Conservation (phyloP, 2,888 invertebrate species). For the Melanchra persicariae region DNA sequence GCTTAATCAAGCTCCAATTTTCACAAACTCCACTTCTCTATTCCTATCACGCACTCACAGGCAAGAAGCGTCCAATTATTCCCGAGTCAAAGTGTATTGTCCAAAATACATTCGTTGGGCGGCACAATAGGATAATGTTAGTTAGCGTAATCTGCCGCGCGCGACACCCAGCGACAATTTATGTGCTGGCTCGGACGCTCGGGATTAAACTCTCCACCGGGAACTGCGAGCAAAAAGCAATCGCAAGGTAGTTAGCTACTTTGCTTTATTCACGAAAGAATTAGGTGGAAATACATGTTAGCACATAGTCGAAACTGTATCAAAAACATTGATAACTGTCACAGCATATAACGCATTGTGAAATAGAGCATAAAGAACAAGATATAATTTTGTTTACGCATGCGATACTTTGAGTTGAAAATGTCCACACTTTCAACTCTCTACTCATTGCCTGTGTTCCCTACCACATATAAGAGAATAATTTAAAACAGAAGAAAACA, state of each 20-base stretch:
- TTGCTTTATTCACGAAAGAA: conserved; percentile 28
- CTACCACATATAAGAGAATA: background rate
- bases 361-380: no score
- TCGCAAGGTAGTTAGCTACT: conserved; percentile 30
- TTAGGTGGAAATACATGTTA: background rate
- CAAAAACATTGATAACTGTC: background rate
- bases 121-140: conserved; percentile 55
- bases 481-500: background rate
- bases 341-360: no score
- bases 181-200: conserved; percentile 51
- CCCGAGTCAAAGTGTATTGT: conserved; percentile 30
- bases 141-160: conserved; percentile 57
- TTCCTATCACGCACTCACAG: conserved; percentile 12
- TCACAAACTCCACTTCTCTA: background rate
- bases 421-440: no score
- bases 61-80: conserved; percentile 31
- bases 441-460: background rate
- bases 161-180: conserved; percentile 58
- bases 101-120: conserved; percentile 46
- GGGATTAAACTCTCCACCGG: conserved; percentile 56
- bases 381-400: no score
- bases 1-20: background rate
- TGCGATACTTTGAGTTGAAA: no score
- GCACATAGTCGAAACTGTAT: background rate
- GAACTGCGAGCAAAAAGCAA: conserved; percentile 47